These are phyloP conservation scores for Eustalomyia histrio DNA, from an alignment of 2,888 invertebrate species.

Conservation along the genomic window DNA sequence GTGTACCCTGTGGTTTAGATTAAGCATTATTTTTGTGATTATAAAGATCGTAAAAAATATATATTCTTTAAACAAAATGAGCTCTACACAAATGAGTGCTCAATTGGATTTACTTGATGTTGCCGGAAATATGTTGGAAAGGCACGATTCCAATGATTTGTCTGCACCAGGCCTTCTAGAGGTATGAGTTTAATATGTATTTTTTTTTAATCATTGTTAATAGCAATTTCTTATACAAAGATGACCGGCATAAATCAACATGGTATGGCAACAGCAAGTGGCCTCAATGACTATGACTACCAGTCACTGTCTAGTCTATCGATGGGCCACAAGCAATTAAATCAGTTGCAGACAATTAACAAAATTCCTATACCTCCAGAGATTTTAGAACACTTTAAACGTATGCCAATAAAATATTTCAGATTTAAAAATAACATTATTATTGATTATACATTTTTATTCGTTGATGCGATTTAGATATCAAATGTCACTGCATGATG, in stretches of 20 bases:
- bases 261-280: constrained; percentile 91
- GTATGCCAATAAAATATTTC: constrained; percentile 80
- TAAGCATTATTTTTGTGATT: no score
- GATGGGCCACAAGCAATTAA: constrained; percentile 85
- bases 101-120: constrained; percentile 86
- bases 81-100: constrained; percentile 69
- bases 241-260: constrained; percentile 84
- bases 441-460: no score
- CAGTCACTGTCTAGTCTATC: constrained; percentile 87
- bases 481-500: constrained; percentile 98
- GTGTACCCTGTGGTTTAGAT: no score
- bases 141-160: constrained; percentile 80
- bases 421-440: no score
- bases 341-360: constrained; percentile 88
- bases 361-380: constrained; percentile 95
- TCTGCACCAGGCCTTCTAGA: constrained; percentile 76
- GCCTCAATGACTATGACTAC: constrained; percentile 94
- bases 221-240: constrained; percentile 75
- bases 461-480: constrained; percentile 82
- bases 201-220: background rate
- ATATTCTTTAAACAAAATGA: constrained; percentile 67
- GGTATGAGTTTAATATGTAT: constrained; percentile 69
- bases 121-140: constrained; percentile 90
- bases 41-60: background rate
- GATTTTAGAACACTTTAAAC: constrained; percentile 96